Evolutionary conservation across 1,140 invertebrate genomes (phyloP).

Genomic region (Heliconius hewitsoni): DNA sequence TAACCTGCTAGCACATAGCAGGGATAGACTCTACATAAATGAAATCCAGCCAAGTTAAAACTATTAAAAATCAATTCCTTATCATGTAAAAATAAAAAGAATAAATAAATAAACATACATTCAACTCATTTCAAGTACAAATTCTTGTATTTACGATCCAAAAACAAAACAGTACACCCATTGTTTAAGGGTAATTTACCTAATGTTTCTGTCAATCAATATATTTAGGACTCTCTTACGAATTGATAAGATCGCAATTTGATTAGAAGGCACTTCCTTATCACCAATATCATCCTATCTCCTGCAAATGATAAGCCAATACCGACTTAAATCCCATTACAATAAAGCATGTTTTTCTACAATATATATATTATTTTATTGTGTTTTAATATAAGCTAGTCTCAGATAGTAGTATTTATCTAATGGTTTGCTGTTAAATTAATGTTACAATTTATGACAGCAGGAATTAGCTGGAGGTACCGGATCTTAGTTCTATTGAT

Average conservation of each 20-base stretch:
- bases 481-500: constrained; percentile 67
- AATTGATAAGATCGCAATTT: constrained; percentile 55
- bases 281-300: constrained; percentile 36
- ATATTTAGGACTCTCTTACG: constrained; percentile 42
- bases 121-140: constrained; percentile 39
- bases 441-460: constrained; percentile 78
- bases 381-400: constrained; percentile 51
- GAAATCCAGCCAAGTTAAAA: too few species aligned
- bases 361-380: constrained; percentile 27
- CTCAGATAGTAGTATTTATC: constrained; percentile 64
- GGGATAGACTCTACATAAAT: too few species aligned
- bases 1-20: too few species aligned
- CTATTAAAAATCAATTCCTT: too few species aligned
- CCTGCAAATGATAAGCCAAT: constrained; percentile 10
- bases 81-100: neutral
- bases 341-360: neutral
- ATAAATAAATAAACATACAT: constrained; percentile 39
- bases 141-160: constrained; percentile 39
- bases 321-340: neutral
- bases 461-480: constrained; percentile 63
- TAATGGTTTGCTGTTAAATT: constrained; percentile 78
- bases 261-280: constrained; percentile 37
- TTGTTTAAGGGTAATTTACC: constrained; percentile 71
- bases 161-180: constrained; percentile 64
- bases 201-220: constrained; percentile 52